These are phyloP conservation scores for Anastrepha obliqua DNA, from an alignment of 1,140 invertebrate species.

Conservation along the genomic window DNA sequence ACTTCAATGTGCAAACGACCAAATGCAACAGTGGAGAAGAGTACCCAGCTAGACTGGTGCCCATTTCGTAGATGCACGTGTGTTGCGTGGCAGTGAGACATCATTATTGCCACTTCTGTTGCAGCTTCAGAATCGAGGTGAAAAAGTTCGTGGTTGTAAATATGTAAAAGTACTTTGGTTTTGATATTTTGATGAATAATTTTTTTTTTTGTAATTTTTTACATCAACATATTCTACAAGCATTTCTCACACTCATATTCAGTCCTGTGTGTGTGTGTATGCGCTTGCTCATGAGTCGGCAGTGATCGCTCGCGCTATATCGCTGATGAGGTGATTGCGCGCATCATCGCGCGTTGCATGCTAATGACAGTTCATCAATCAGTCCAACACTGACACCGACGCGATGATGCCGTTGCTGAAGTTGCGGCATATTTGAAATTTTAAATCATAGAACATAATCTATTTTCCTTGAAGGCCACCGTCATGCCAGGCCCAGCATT, in stretches of 20 bases:
- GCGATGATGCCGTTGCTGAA: neutral
- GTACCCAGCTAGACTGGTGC: neutral
- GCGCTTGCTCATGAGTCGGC: neutral
- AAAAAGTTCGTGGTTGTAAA: neutral
- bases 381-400: conserved; percentile 42
- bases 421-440: conserved; percentile 45
- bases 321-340: conserved; percentile 46
- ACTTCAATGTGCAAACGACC: neutral
- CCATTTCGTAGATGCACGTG: neutral
- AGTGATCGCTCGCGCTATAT: neutral
- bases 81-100: conserved; percentile 6
- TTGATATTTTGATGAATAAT: neutral
- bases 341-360: conserved; percentile 55
- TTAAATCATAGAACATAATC: conserved; percentile 34
- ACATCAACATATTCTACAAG: neutral
- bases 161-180: neutral
- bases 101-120: conserved; percentile 49
- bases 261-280: neutral
- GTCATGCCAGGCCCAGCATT: neutral
- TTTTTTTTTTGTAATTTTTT: neutral
- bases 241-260: conserved; percentile 11
- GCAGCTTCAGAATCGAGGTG: neutral
- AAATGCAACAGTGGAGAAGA: neutral
- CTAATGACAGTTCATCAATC: conserved; percentile 60
- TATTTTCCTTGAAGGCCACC: neutral